Evolutionary conservation across 1,140 invertebrate species (phyloP).

Genomic region (Diorhabda carinulata): DNA sequence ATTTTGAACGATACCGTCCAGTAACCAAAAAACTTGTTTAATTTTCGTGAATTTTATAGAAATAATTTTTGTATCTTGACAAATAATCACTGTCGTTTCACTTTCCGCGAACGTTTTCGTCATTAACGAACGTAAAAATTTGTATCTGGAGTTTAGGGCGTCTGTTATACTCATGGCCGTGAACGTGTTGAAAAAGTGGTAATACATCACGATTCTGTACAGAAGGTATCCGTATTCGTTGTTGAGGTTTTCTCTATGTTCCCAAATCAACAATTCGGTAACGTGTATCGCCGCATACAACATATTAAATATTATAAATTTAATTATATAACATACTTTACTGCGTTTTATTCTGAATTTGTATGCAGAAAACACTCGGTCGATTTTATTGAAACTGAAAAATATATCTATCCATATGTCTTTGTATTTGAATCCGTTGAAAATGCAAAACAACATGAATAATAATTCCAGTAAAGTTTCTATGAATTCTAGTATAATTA

Average conservation of each 20-base stretch:
- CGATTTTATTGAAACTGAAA: neutral
- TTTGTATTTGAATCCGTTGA: neutral
- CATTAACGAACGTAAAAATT: neutral
- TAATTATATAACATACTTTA: neutral
- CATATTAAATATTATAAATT: neutral
- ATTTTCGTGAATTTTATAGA: neutral
- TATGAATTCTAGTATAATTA: slow-evolving; percentile 4
- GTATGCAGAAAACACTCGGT: neutral
- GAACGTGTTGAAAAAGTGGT: neutral
- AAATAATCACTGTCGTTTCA: neutral
- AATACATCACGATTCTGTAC: slow-evolving; percentile 10
- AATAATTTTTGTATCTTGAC: neutral
- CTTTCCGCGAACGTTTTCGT: neutral
- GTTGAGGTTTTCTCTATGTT: neutral
- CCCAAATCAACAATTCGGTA: neutral
- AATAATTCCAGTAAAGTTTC: neutral
- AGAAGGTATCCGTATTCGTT: slow-evolving; percentile 7
- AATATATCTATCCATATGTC: slow-evolving; percentile 7
- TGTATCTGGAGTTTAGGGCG: neutral
- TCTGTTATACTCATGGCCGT: neutral
- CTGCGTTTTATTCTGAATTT: neutral
- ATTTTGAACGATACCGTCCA: neutral
- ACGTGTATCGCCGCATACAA: neutral
- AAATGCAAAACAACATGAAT: slow-evolving; percentile 3
- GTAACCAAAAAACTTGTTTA: neutral